Evolutionary conservation across 2,113 vertebrate genomes (phyloP), one percentile per base, ranked within the genome.

Genomic region (Bolborhynchus lineola): DNA sequence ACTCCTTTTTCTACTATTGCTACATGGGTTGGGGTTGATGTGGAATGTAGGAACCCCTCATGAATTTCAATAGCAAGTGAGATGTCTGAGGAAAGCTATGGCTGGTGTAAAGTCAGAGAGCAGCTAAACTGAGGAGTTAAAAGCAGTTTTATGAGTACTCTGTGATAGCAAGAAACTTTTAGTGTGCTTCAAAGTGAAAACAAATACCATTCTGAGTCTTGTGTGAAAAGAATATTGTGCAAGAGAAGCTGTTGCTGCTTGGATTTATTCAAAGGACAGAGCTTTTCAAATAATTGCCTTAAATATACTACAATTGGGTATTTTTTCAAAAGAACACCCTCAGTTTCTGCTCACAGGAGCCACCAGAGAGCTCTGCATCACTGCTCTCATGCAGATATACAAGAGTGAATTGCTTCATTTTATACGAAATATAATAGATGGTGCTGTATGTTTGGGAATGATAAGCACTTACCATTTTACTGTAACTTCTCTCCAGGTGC

Each of bases 321-420:
- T 47, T 17, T 7, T 70, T 44, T 60, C 9, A 44, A 53, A 65
- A 62, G 31, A 23, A 14, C 1, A 23, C 23, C 26, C 21, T 55
- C 39, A 28, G 62, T 50, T 84, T 62, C 86, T 94, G 53, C 92
- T 93, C 76, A 4, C 49, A 24, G 39, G 29, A 92, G 60, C 94
- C 94, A 91, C 88, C 94, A 95, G 94, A 81, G 94, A 90, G 88
- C 91, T 95, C 95, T 95, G 69, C 86, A 69, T 95, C 81, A 71
- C 89, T 93, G 39, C 46, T 89, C 29, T 84, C 14, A 1, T 28
- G 19, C 81, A 89, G 64, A 49, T 35, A 91, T 50, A 70, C n/a
- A 70, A 53, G 33, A 67, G 6, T 75, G 12, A 81, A 64, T 39
- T 44, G 26, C 70, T 92, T 91, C 35, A 44, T 64, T 93, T 94